A percentile compares a stretch with the other conserved stretches of the same genome.
Conservation (phyloP, 2,888 invertebrate species). For the Drosophila acutilabella region DNA sequence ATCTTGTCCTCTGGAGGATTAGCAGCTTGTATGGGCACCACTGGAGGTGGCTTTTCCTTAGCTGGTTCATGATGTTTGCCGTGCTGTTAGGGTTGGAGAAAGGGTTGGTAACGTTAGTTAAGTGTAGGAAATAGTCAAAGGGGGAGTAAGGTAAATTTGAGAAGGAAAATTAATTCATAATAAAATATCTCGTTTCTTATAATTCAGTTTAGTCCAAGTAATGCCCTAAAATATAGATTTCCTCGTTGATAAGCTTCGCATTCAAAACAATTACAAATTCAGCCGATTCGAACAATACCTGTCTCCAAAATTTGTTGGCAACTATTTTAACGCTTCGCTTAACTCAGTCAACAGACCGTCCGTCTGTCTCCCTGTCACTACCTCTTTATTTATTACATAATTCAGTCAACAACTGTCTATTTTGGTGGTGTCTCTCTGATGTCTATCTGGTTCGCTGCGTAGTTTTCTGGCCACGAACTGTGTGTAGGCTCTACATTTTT, state of each 20-base stretch:
- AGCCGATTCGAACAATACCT: slow-evolving; percentile 22
- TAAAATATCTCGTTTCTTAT: no score
- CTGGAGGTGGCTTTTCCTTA: not conserved
- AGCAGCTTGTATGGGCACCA: slow-evolving; percentile 5
- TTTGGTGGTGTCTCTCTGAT: slow-evolving; percentile 7
- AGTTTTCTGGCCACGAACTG: slow-evolving; percentile 35
- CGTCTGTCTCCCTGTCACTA: not conserved
- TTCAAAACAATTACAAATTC: not conserved
- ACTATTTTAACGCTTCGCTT: slow-evolving; percentile 70
- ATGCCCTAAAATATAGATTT: not conserved
- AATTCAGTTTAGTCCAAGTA: no score
- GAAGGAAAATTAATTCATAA: not conserved
- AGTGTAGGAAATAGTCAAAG: not conserved
- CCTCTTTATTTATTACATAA: slow-evolving; percentile 5
- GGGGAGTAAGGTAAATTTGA: not conserved
- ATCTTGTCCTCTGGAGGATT: slow-evolving; percentile 46
- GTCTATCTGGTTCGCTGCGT: slow-evolving; percentile 41
- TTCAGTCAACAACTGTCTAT: slow-evolving; percentile 25
- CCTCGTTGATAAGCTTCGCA: slow-evolving; percentile 5
- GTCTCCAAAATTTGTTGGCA: slow-evolving; percentile 45
- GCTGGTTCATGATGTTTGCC: slow-evolving; percentile 65
- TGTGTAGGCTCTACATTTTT: slow-evolving; percentile 48
- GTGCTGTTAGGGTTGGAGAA: slow-evolving; percentile 64
- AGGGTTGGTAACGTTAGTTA: not conserved
- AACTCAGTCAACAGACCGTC: slow-evolving; percentile 33